These are phyloP conservation scores for Athripsodes cinereus DNA, from an alignment of 2,888 invertebrate species.

Conservation along the genomic window DNA sequence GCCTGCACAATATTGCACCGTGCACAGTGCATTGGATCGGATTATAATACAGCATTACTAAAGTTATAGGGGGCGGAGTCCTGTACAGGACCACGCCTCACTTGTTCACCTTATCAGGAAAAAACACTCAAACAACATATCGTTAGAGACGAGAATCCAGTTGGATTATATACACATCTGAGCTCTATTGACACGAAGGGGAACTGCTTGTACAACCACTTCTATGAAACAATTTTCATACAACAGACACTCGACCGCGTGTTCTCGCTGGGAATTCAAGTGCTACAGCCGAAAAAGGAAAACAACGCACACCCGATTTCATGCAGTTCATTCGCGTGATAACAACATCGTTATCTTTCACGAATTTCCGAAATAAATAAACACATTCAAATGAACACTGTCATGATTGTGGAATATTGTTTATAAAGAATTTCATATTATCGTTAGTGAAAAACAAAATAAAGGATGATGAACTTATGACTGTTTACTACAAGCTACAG, in stretches of 20 bases:
- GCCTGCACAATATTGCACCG: too few relatives aligned
- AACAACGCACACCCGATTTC: neutral
- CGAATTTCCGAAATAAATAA: too few relatives aligned
- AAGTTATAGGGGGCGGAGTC: slow-evolving; percentile 11
- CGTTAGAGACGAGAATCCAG: slow-evolving; percentile 10
- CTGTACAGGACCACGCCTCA: slow-evolving; percentile 5
- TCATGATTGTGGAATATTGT: too few relatives aligned
- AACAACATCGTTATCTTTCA: too few relatives aligned
- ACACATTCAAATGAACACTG: too few relatives aligned
- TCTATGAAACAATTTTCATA: slow-evolving; percentile 4
- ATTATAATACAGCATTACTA: neutral
- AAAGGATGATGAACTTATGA: too few relatives aligned
- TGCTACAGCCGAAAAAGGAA: slow-evolving; percentile 4
- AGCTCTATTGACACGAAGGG: slow-evolving; percentile 16
- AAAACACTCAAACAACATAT: slow-evolving; percentile 9
- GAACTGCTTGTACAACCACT: slow-evolving; percentile 12
- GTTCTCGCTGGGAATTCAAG: slow-evolving; percentile 15
- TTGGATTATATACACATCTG: slow-evolving; percentile 5
- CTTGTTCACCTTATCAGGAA: slow-evolving; percentile 18
- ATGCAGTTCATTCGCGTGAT: neutral
- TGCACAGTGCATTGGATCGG: neutral
- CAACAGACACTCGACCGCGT: slow-evolving; percentile 18
- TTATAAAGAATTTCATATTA: too few relatives aligned
- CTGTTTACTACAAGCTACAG: too few relatives aligned
- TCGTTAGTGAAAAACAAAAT: too few relatives aligned